phyloP scores from a whole-genome alignment of 92 coral and sea anemone genomes.

The Virgularia gustaviana region DNA sequence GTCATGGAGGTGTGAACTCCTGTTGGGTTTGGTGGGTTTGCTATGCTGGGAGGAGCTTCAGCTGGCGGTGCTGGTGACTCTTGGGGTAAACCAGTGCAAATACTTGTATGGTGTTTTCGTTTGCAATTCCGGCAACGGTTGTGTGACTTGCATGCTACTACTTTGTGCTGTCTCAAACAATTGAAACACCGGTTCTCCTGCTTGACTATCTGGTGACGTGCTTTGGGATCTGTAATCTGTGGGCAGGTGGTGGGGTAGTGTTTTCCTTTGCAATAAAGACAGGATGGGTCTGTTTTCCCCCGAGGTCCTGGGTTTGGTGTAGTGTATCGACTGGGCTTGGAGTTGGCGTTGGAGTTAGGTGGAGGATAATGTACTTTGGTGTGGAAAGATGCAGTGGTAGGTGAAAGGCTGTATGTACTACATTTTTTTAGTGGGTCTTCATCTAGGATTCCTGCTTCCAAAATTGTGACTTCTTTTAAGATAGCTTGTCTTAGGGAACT shows the following conservation, averaged over 20 bases:
- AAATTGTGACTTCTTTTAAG: neutral
- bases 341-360: neutral
- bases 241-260: constrained; percentile 27
- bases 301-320: neutral
- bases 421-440: neutral
- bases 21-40: neutral
- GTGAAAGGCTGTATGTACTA: neutral
- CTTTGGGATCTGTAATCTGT: constrained; percentile 11
- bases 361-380: neutral
- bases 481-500: neutral
- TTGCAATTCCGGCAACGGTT: constrained; percentile 44
- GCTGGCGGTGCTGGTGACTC: neutral
- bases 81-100: constrained; percentile 6
- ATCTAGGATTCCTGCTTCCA: neutral
- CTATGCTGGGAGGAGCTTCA: neutral
- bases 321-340: too few species aligned
- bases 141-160: constrained; percentile 36
- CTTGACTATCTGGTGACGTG: constrained; percentile 29
- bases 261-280: constrained; percentile 43
- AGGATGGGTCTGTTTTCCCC: neutral
- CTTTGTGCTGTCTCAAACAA: constrained; percentile 41
- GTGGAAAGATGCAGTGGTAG: neutral
- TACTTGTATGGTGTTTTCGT: constrained; percentile 55
- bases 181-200: constrained; percentile 28
- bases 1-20: neutral